Conservation (phyloP, 2,797 vertebrate species). For the Lindbergichthys nudifrons region DNA sequence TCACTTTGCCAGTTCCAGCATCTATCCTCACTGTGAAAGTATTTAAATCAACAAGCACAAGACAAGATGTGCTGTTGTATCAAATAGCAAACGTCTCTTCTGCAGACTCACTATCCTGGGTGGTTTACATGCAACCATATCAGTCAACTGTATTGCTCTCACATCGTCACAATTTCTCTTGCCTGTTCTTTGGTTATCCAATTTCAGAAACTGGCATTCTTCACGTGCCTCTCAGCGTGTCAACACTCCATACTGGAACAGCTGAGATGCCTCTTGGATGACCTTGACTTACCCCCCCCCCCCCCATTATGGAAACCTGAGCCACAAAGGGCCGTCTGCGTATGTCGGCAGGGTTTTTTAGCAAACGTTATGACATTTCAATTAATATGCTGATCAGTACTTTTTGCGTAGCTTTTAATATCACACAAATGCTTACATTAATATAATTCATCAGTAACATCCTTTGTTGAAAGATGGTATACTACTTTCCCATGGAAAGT, state of each 20-base stretch:
- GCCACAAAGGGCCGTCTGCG: neutral
- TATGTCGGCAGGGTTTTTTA: neutral
- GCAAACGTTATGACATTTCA: neutral
- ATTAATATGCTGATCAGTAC: neutral
- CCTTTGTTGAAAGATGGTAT: neutral
- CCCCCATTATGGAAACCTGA: conserved; percentile 34
- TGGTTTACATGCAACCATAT: too few species aligned
- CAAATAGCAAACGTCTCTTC: conserved; percentile 10
- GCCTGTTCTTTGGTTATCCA: conserved; percentile 10
- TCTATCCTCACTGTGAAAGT: neutral
- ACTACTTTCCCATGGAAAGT: neutral
- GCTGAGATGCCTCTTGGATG: conserved; percentile 43
- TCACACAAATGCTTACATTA: neutral
- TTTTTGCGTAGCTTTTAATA: neutral
- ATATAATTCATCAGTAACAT: neutral
- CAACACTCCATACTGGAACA: conserved; percentile 38
- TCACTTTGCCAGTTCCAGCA: conserved; percentile 1
- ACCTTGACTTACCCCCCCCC: conserved; percentile 47
- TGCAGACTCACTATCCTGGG: too few species aligned
- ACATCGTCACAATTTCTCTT: conserved; percentile 12
- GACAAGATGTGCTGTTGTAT: conserved; percentile 15
- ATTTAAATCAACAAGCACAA: conserved; percentile 40
- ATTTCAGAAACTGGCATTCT: conserved; percentile 45
- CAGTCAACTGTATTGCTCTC: conserved; percentile 13
- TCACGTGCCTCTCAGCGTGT: conserved; percentile 9